Evolutionary conservation across 2,888 invertebrate genomes (phyloP).

Genomic region (Cheiracanthium punctorium): DNA sequence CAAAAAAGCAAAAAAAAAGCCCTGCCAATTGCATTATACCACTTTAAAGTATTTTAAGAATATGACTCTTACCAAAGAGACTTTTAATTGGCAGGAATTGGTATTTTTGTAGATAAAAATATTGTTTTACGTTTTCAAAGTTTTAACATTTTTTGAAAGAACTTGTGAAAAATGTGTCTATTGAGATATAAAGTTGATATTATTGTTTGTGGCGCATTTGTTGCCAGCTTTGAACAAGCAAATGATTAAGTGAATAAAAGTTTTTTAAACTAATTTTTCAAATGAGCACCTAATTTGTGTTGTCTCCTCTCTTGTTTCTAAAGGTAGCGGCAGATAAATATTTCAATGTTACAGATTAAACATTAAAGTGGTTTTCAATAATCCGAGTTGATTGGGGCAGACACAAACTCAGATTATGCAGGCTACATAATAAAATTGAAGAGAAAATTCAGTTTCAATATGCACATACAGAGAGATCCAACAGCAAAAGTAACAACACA

Average conservation of each 20-base stretch:
- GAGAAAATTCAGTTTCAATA: too few relatives aligned
- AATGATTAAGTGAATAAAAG: not conserved
- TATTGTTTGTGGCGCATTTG: slow-evolving; percentile 35
- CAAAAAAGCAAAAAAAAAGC: slow-evolving; percentile 15
- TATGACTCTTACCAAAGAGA: slow-evolving; percentile 62
- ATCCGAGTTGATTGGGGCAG: too few relatives aligned
- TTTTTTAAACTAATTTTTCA: slow-evolving; percentile 16
- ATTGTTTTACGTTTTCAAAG: slow-evolving; percentile 67
- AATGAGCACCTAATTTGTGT: not conserved
- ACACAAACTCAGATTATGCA: too few relatives aligned
- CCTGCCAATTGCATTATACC: slow-evolving; percentile 37
- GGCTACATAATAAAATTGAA: too few relatives aligned
- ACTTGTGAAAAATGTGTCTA: slow-evolving; percentile 23
- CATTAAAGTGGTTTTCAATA: too few relatives aligned
- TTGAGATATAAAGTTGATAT: not conserved
- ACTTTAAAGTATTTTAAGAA: not conserved
- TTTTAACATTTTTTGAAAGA: slow-evolving; percentile 53
- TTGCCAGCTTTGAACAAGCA: slow-evolving; percentile 39
- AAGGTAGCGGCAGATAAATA: too few relatives aligned
- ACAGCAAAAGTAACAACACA: too few relatives aligned
- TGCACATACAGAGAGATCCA: too few relatives aligned
- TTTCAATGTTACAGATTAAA: too few relatives aligned
- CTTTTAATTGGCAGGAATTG: slow-evolving; percentile 50
- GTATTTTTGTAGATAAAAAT: slow-evolving; percentile 65
- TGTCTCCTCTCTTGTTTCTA: not conserved